A percentile compares a stretch with the other conserved stretches of the same genome.
Conservation (phyloP, 2,797 vertebrate species). For the Alauda arvensis region DNA sequence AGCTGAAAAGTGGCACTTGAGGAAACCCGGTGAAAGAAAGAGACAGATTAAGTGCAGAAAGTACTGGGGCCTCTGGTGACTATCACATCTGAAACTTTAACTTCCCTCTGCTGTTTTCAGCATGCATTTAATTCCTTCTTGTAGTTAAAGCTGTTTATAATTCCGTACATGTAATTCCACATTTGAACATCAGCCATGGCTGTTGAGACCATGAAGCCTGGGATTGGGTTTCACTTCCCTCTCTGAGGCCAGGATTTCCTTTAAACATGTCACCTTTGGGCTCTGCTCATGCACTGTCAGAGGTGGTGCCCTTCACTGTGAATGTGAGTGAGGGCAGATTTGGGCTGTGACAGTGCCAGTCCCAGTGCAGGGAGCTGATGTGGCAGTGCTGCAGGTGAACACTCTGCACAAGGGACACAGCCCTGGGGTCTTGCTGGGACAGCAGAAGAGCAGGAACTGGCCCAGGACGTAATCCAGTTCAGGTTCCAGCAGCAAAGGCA, state of each 20-base stretch:
- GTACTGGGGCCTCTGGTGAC: not conserved
- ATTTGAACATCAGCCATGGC: not conserved
- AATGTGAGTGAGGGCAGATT: accelerated
- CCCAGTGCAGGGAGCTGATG: accelerated
- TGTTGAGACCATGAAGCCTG: not conserved
- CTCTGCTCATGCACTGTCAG: not conserved
- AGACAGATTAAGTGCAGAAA: conserved; percentile 31
- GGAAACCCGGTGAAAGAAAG: conserved; percentile 4
- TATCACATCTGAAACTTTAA: conserved; percentile 3
- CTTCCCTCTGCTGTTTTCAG: conserved; percentile 4
- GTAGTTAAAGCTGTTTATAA: not conserved
- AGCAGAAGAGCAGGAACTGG: not conserved
- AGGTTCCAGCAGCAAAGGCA: conserved; percentile 4
- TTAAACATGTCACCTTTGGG: not conserved
- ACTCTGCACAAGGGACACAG: not conserved
- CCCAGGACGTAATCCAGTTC: not conserved
- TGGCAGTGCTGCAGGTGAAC: not conserved
- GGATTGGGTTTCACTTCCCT: not conserved
- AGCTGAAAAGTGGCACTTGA: conserved; percentile 11
- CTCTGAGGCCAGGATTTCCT: not conserved
- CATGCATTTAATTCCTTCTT: conserved; percentile 2
- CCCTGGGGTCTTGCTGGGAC: not conserved
- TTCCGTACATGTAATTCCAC: not conserved
- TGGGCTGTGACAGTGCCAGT: not conserved
- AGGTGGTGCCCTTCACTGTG: not conserved